Evolutionary conservation across 2,888 invertebrate genomes (phyloP).

Genomic region (Micoletzkya japonica): DNA sequence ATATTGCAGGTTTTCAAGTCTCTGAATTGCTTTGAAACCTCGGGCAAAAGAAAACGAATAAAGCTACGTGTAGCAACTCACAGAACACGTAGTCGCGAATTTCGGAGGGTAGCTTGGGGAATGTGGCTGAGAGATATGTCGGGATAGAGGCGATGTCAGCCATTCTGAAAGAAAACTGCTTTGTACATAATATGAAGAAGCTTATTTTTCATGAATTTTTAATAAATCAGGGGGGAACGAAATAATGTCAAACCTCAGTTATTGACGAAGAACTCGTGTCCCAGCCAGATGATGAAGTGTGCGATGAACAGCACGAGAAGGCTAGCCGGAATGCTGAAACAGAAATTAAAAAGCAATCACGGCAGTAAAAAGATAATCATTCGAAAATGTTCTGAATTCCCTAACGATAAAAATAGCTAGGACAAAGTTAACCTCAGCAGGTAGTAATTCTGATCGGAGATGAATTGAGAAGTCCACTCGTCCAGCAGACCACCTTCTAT

Average conservation of each 20-base stretch:
- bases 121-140: constrained; percentile 45
- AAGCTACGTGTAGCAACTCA: constrained; percentile 5
- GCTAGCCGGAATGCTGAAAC: constrained; percentile 37
- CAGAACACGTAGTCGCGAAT: constrained; percentile 52
- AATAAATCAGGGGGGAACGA: constrained; percentile 5
- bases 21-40: not conserved
- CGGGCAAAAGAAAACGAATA: not conserved
- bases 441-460: constrained; percentile 16
- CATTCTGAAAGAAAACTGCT: no score
- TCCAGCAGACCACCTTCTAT: constrained; percentile 14
- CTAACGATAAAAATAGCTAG: not conserved
- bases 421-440: constrained; percentile 8
- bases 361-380: no score
- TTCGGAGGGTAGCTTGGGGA: constrained; percentile 52
- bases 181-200: constrained; percentile 16
- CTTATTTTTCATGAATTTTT: not conserved
- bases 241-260: constrained; percentile 36
- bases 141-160: constrained; percentile 47
- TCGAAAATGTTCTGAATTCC: no score
- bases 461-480: constrained; percentile 28
- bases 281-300: constrained; percentile 47
- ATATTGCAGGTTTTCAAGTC: no score
- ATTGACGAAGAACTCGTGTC: constrained; percentile 51
- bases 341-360: no score
- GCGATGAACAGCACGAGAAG: constrained; percentile 45